Evolutionary conservation across 2,797 vertebrate species (phyloP), one percentile per base, ranked within the genome.

Genomic region (Setipinna tenuifilis): DNA sequence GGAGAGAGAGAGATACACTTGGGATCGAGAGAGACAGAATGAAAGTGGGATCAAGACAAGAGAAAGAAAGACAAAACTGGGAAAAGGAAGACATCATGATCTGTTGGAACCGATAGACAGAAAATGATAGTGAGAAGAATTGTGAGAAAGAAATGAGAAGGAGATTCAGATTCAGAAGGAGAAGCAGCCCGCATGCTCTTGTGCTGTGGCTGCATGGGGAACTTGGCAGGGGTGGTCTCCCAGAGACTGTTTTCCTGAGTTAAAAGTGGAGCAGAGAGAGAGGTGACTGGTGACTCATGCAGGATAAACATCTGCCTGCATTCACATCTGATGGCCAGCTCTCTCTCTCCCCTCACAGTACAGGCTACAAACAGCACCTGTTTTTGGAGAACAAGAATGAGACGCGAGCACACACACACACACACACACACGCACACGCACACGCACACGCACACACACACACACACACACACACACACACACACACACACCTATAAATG

Each of bases 61-160:
- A 50, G 65, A 89, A 82, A 35, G 59, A 62, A 7, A 9, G 82
- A 83, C 21, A 89, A 86, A 57, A 61, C 87, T 14, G 9, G 9
- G 9, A 54, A 14, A 2, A 54, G 50, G 50, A 54, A 54, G 50
- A 54, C 2, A 54, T 54, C 9, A 14, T 54, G 9, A 54, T 54
- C 50, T 3, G 50, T 54, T 54, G 50, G 9, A 54, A 54, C 50
- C 50, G 50, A 54, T 54, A 7, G 50, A 9, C 0, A 54, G 9
- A 54, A 54, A 71, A 71, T 75, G 5, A 59, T 19, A 41, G 10
- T 75, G n/a, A 75, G 68, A 75, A 48, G 46, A 48, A 3, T 3
- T 48, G 46, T 48, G 46, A 48, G 46, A 48, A 10, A 48, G 46
- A 10, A 48, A 10, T 48, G 4, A 48, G 46, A 48, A n/a, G n/a